A percentile compares a stretch with the other conserved stretches of the same genome.
Conservation (phyloP, 2,888 invertebrate genomes). For the Thymelicus acteon region DNA sequence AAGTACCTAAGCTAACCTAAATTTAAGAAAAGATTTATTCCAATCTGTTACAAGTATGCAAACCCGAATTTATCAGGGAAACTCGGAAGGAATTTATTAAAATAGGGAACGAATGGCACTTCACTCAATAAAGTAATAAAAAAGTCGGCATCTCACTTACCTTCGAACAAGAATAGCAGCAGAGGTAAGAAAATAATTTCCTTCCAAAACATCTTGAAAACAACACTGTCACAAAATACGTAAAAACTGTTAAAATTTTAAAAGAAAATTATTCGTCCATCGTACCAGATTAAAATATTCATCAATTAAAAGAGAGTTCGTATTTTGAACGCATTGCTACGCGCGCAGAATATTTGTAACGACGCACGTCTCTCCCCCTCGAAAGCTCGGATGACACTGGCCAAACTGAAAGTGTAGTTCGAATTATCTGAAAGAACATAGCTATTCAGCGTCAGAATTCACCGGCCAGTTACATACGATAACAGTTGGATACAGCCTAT, state of each 20-base stretch:
- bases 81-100: slow-evolving; percentile 14
- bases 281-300: slow-evolving; percentile 20
- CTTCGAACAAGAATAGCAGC: slow-evolving; percentile 66
- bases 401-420: slow-evolving; percentile 38
- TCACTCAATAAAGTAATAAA: slow-evolving; percentile 18
- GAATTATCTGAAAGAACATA: slow-evolving; percentile 34
- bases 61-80: slow-evolving; percentile 7
- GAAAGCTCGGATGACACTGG: slow-evolving; percentile 56
- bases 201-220: slow-evolving; percentile 58
- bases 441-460: slow-evolving; percentile 53
- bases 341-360: slow-evolving; percentile 11
- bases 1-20: too few species aligned
- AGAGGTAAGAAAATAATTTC: slow-evolving; percentile 55
- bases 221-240: slow-evolving; percentile 50
- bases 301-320: slow-evolving; percentile 25
- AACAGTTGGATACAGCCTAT: slow-evolving; percentile 46
- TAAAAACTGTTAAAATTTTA: slow-evolving; percentile 39
- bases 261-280: slow-evolving; percentile 29
- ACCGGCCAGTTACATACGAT: slow-evolving; percentile 46
- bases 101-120: too few species aligned
- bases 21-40: too few species aligned
- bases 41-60: too few species aligned
- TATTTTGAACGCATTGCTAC: slow-evolving; percentile 33
- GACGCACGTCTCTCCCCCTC: slow-evolving; percentile 51
- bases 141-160: slow-evolving; percentile 54